Base-by-base conservation (phyloP, 30 jellyfish, hydroid and myxozoan genomes). In the Hydractinia echinata region DNA sequence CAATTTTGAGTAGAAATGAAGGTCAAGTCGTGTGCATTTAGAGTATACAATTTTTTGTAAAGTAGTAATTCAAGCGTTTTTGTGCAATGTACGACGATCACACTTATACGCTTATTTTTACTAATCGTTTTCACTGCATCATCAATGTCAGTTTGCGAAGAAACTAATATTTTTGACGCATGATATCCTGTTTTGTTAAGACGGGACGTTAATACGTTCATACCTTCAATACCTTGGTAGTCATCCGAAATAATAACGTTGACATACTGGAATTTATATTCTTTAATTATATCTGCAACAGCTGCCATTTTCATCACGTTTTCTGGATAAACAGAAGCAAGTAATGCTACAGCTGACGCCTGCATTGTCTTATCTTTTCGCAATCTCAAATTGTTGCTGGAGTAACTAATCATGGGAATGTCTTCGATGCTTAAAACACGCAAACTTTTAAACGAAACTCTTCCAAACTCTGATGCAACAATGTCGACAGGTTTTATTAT, bases 371-470 rank as follows among this genome's bases (percentile, higher is more conserved):
- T 16, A 51, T 53, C 61, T 5, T 52, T 55, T 10, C 14, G 55
- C 51, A 77, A 48, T 55, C 85, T 77, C 18, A 76, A 76, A 49
- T 77, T 77, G 53, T 82, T 77, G 8, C 83, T 19, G 60, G 92
- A 52, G 77, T 93, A 93, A 73, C 99, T 87, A 3, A 93, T 49
- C 68, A 87, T 96, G 7, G 95, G 96, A 10, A 88, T 69, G 51
- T 49, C 44, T 70, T 87, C 95, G 18, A 85, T 48, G 10, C 81
- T 58, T 9, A 93, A 67, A 30, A 81, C 80, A 66, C 81, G 61
- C 61, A 88, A 30, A 7, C 67, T 85, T 7, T 83, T 80, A 19
- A 21, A 56, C 52, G 95, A 84, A 5, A 64, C 51, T 52, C 56
- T 19, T 4, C 74, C 21, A 88, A 93, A 93, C 11, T 82, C 76